These are phyloP conservation scores for Corythoichthys haematopterus DNA, from an alignment of 2,113 vertebrate genomes.

Conservation along the genomic window DNA sequence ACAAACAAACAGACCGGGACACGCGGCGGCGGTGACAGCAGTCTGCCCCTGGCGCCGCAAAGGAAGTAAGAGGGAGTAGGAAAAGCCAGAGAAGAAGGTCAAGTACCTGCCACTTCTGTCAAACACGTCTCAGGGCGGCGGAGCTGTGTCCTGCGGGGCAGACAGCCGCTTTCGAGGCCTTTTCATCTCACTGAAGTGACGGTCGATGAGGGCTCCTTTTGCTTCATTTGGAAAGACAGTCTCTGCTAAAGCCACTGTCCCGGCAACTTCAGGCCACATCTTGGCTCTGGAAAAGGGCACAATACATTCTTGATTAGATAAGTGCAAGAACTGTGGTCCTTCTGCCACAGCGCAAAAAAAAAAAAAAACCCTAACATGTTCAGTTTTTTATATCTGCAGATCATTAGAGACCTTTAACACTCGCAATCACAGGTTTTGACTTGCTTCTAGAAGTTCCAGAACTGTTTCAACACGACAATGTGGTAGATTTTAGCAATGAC, in stretches of 20 bases:
- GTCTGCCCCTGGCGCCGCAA: constrained; percentile 27
- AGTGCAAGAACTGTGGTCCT: constrained; percentile 1
- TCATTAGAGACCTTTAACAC: no score
- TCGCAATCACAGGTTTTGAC: no score
- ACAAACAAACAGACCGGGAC: neutral
- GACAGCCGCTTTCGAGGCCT: constrained; percentile 50
- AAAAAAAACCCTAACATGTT: no score
- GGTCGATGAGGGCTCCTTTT: constrained; percentile 44
- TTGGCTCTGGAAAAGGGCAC: neutral
- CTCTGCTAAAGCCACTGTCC: neutral
- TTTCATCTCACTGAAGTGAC: constrained; percentile 61
- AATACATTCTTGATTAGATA: constrained; percentile 13
- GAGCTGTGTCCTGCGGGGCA: constrained; percentile 51
- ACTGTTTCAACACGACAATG: no score
- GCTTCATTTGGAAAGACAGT: neutral
- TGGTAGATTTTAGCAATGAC: no score
- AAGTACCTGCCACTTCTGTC: constrained; percentile 70
- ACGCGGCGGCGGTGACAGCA: constrained; percentile 10
- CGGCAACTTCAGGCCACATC: neutral
- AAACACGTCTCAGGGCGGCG: constrained; percentile 63
- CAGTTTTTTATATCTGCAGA: no score
- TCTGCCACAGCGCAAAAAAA: neutral
- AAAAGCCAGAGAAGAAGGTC: constrained; percentile 57
- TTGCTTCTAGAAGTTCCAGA: no score
- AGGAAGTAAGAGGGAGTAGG: constrained; percentile 20